phyloP scores from a whole-genome alignment of 1,140 invertebrate genomes.

The Hyposmocoma kahamanoa region DNA sequence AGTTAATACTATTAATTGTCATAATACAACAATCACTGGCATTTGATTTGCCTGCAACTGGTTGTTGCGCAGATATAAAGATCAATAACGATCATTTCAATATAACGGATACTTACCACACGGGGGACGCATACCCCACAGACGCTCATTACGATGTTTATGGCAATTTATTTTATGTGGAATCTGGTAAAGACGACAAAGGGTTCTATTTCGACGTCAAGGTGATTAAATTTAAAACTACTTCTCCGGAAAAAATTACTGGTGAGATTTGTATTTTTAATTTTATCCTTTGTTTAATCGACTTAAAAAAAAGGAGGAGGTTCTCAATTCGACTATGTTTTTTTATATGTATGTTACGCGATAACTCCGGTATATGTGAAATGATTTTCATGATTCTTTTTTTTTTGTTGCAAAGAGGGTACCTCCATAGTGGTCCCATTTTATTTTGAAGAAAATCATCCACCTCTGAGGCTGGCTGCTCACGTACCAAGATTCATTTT shows the following conservation, averaged over 20 bases:
- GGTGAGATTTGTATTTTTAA: conserved; percentile 27
- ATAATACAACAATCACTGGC: conserved; percentile 17
- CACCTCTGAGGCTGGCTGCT: too few relatives aligned
- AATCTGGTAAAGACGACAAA: conserved; percentile 28
- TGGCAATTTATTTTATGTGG: conserved; percentile 53
- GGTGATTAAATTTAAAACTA: conserved; percentile 33
- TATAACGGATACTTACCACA: conserved; percentile 26
- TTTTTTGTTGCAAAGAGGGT: too few relatives aligned
- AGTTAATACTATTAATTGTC: conserved; percentile 14
- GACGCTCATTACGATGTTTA: conserved; percentile 46
- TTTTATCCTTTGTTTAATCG: too few relatives aligned
- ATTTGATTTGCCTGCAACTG: conserved; percentile 38
- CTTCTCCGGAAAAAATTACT: conserved; percentile 27
- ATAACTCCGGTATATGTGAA: too few relatives aligned
- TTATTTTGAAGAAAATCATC: too few relatives aligned
- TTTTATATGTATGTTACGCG: too few relatives aligned
- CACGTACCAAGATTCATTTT: too few relatives aligned
- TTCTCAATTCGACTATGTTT: too few relatives aligned
- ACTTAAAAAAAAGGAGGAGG: too few relatives aligned
- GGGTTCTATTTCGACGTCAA: conserved; percentile 46
- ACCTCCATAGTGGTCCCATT: too few relatives aligned
- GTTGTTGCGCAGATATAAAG: conserved; percentile 35
- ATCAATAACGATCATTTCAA: conserved; percentile 44
- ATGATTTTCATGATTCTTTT: too few relatives aligned
- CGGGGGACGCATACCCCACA: conserved; percentile 38